phyloP scores from a whole-genome alignment of 2,113 vertebrate genomes.

The Labeo rohita region DNA sequence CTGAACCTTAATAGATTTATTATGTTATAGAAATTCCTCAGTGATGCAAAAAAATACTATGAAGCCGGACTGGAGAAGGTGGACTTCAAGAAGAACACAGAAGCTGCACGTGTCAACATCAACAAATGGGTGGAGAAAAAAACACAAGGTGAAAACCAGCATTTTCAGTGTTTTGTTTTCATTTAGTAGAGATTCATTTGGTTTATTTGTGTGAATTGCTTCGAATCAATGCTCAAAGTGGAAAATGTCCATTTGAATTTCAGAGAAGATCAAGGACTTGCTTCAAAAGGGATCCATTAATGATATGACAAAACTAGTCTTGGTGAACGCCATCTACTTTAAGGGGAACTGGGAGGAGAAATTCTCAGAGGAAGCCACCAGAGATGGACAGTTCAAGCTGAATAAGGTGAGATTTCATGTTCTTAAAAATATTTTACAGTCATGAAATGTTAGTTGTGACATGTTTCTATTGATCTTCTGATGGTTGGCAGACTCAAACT shows the following conservation, averaged over 20 bases:
- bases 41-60: constrained; percentile 67
- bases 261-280: constrained; percentile 88
- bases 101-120: constrained; percentile 72
- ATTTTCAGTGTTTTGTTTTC: not conserved
- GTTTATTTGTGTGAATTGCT: too few species aligned
- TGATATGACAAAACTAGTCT: constrained; percentile 75
- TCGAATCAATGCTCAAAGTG: too few species aligned
- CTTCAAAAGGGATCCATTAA: constrained; percentile 66
- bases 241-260: not conserved
- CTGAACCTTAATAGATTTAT: not conserved
- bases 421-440: not conserved
- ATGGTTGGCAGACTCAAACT: constrained; percentile 77
- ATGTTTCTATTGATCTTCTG: not conserved
- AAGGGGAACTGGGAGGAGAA: not conserved
- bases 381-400: constrained; percentile 71
- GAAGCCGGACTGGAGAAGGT: constrained; percentile 72
- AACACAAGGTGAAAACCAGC: constrained; percentile 70
- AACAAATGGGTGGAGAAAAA: constrained; percentile 77
- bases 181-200: too few species aligned
- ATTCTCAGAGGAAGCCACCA: constrained; percentile 63
- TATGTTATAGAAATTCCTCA: not conserved
- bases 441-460: not conserved
- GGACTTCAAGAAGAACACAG: constrained; percentile 63
- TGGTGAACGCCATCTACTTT: not conserved
- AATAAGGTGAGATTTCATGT: constrained; percentile 64